phyloP scores from a whole-genome alignment of 2,888 invertebrate genomes.

The Diadegma fenestrale region DNA sequence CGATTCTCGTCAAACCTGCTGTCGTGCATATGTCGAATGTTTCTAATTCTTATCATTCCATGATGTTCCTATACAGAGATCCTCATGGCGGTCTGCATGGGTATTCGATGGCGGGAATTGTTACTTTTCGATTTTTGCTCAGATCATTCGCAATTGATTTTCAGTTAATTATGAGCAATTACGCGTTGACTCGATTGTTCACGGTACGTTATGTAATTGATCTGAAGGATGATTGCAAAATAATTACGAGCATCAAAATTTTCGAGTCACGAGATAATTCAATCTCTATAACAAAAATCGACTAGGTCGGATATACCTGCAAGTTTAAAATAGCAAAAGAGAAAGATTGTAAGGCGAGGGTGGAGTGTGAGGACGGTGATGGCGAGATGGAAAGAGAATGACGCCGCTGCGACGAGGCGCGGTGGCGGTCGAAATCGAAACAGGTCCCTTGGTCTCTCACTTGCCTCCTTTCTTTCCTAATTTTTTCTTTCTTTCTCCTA shows the following conservation, averaged over 20 bases:
- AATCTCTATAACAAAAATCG: conserved; percentile 2
- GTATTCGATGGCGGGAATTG: no score
- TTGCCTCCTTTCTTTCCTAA: conserved; percentile 21
- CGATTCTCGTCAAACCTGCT: neutral
- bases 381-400: conserved; percentile 58
- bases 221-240: neutral
- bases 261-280: conserved; percentile 11
- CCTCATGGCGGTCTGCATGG: neutral
- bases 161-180: neutral
- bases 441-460: conserved; percentile 54
- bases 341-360: conserved; percentile 34
- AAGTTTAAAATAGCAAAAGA: conserved; percentile 35
- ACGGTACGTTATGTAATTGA: neutral
- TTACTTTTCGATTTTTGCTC: neutral
- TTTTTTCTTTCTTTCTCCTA: conserved; percentile 13
- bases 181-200: neutral
- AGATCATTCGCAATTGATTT: neutral
- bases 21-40: neutral
- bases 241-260: neutral
- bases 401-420: conserved; percentile 58
- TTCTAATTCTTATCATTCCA: neutral
- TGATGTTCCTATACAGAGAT: neutral
- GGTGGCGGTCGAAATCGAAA: conserved; percentile 67
- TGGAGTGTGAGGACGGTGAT: conserved; percentile 27
- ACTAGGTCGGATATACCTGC: conserved; percentile 37